Conservation (phyloP, 2,888 invertebrate genomes). For the Punctoribates punctum region DNA sequence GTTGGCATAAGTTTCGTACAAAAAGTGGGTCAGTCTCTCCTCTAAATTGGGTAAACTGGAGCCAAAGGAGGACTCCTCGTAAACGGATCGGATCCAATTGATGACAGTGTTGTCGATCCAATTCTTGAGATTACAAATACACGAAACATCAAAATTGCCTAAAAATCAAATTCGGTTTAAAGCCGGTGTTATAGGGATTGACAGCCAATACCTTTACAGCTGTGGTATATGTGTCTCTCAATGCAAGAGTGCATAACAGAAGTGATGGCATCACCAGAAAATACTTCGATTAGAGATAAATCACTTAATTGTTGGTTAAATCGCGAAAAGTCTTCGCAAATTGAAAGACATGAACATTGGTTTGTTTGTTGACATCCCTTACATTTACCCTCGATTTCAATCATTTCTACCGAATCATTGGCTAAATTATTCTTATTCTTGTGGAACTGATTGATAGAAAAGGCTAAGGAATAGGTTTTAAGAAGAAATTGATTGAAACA, state of each 20-base stretch:
- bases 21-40: slow-evolving; percentile 65
- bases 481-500: slow-evolving; percentile 44
- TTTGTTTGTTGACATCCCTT: not conserved
- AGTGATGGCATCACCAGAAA: slow-evolving; percentile 47
- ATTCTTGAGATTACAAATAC: slow-evolving; percentile 69
- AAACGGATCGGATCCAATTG: slow-evolving; percentile 62
- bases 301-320: slow-evolving; percentile 43
- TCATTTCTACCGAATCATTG: slow-evolving; percentile 18
- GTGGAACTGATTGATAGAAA: slow-evolving; percentile 40
- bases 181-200: not conserved
- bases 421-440: not conserved
- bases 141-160: slow-evolving; percentile 78
- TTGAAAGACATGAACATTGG: slow-evolving; percentile 34
- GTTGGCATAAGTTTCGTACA: slow-evolving; percentile 83
- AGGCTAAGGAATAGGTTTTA: slow-evolving; percentile 45
- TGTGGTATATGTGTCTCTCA: slow-evolving; percentile 73
- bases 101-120: slow-evolving; percentile 68
- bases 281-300: slow-evolving; percentile 45
- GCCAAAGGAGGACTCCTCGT: not conserved
- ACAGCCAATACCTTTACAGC: slow-evolving; percentile 61
- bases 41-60: slow-evolving; percentile 46
- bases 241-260: slow-evolving; percentile 74
- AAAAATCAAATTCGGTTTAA: not conserved
- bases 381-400: slow-evolving; percentile 1
- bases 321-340: slow-evolving; percentile 32